Base-by-base conservation (phyloP, 2,888 invertebrate species). In the Tenthredo amoena region DNA sequence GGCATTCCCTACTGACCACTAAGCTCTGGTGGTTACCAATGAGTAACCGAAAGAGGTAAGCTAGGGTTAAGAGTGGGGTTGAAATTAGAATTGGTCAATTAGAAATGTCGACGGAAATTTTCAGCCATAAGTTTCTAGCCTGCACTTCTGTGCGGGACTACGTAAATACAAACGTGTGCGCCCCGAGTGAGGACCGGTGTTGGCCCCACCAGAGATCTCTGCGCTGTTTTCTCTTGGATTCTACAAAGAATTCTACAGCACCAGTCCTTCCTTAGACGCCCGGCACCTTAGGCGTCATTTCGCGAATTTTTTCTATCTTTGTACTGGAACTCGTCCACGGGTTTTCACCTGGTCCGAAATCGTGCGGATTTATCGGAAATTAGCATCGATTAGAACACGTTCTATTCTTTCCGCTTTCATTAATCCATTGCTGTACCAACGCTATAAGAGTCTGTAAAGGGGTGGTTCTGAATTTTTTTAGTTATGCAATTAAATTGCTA, bases 181-280 rank as follows among this genome's bases (percentile, higher is more conserved):
- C 62, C 81, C 81, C 62, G 62, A 81, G 81, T 81, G 81, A 62
- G 81, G 81, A 81, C 58, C 81, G 62, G 81, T 81, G 81, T 62
- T 62, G 62, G 40, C 81, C 81, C 81, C 81, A 81, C 81, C 81
- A 81, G 58, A 81, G 47, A 74, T 81, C 81, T 40, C 81, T 18
- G n/a, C 40, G 81, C 81, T 40, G 81, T 90, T 91, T 90, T 88
- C 89, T 90, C 88, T 86, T 85, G 87, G 87, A 89, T 88, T 89
- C 88, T 87, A 86, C 86, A 85, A 87, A 87, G 87, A 87, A 88
- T 89, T 87, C 87, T 88, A 84, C 65, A 34, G 50, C 72, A 71
- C 85, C 89, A 89, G 89, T 90, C 87, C 87, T 88, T 87, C 86
- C 86, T 65, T 87, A 86, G 77, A 89, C 90, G 88, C 87, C 83